phyloP scores from a whole-genome alignment of 35 echinoderm and acorn worm species.

The Ophiothrix spiculata region DNA sequence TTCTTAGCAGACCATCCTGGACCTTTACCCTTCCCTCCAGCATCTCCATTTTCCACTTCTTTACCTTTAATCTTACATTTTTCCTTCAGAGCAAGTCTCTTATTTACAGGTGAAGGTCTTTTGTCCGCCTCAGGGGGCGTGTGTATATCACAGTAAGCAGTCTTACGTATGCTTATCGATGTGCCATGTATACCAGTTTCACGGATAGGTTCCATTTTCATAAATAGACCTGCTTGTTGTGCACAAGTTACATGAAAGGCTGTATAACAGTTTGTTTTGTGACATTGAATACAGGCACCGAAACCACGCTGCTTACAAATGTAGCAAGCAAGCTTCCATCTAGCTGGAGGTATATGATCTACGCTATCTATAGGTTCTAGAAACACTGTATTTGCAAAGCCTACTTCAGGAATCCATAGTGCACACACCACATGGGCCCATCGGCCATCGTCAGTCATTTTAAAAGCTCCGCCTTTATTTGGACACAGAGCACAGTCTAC shows the following conservation, averaged over 20 bases:
- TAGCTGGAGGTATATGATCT: constrained; percentile 87
- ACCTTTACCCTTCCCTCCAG: constrained; percentile 39
- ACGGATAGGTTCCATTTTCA: constrained; percentile 99
- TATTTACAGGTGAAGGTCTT: constrained; percentile 46
- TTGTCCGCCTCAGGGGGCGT: constrained; percentile 92
- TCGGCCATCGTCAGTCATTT: constrained; percentile 93
- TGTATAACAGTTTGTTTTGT: constrained; percentile 99
- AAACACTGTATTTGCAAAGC: constrained; percentile 99
- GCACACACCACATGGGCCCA: constrained; percentile 99
- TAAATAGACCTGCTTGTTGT: constrained; percentile 91
- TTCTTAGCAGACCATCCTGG: constrained; percentile 84
- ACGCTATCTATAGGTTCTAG: constrained; percentile 98
- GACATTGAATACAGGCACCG: constrained; percentile 99
- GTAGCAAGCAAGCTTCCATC: constrained; percentile 98
- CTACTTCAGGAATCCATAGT: constrained; percentile 98
- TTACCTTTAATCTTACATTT: too few species aligned
- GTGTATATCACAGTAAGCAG: constrained; percentile 97
- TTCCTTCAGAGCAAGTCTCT: background rate
- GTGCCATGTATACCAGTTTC: constrained; percentile 92
- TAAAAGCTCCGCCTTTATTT: constrained; percentile 99
- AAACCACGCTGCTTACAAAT: constrained; percentile 96
- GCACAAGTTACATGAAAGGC: constrained; percentile 97
- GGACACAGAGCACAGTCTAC: constrained; percentile 98
- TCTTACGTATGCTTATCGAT: constrained; percentile 93
- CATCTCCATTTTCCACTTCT: constrained; percentile 44